phyloP scores from a whole-genome alignment of 2,113 vertebrate species.

The Strix aluco region DNA sequence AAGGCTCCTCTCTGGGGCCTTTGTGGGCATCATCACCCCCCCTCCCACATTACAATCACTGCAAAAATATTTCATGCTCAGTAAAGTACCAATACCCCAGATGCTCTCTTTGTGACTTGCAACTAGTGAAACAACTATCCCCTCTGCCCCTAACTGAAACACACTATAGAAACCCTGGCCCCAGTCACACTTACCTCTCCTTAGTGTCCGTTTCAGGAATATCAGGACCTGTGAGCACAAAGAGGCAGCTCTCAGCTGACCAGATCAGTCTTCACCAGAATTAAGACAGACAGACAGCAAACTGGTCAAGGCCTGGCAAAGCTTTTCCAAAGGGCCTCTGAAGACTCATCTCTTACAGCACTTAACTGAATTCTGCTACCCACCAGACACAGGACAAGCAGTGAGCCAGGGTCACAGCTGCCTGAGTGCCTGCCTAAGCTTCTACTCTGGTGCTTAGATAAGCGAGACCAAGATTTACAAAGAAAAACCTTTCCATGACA shows the following conservation, averaged over 20 bases:
- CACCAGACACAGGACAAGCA: background rate
- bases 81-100: background rate
- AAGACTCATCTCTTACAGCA: background rate
- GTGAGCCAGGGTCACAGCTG: background rate
- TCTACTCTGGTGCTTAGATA: background rate
- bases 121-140: background rate
- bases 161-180: background rate
- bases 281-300: background rate
- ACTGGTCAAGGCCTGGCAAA: background rate
- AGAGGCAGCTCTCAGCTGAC: conserved; percentile 4
- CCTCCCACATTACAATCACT: background rate
- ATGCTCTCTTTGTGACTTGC: background rate
- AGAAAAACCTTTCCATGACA: background rate
- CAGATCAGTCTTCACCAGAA: background rate
- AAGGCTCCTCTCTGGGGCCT: background rate
- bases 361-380: background rate
- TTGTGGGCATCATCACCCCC: background rate
- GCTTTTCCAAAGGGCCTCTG: background rate
- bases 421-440: background rate
- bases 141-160: background rate
- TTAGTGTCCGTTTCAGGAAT: conserved; percentile 89
- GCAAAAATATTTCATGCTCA: background rate
- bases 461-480: background rate
- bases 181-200: conserved; percentile 81
- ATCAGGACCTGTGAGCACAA: conserved; percentile 85